Base-by-base conservation (phyloP, 2,113 vertebrate genomes). In the Scytalopus superciliaris region DNA sequence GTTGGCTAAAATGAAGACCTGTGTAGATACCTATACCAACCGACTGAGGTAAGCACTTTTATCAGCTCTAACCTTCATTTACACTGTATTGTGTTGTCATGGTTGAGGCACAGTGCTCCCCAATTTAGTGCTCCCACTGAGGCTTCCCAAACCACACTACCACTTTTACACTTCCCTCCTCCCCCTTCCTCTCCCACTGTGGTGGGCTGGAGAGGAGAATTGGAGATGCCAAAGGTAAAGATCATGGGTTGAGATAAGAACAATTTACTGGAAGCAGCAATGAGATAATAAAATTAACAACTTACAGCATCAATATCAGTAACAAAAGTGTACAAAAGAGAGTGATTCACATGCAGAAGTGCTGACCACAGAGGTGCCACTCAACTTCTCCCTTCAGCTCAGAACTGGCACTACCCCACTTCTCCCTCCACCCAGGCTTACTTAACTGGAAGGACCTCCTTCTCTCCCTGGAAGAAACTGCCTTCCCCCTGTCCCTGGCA, bases 1-100 rank as follows among this genome's bases (percentile, higher is more conserved):
- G 87, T 92, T 99, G 96, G 99, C 99, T 93, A 99, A 99, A 98
- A 99, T 99, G 99, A 99, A 99, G 98, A 99, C 99, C 16, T 99
- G 99, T 70, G 99, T 99, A 37, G 99, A 99, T 96, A 99, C 99
- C 13, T 99, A 99, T 64, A 99, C 99, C 93, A 99, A 99, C 96
- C 98, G 99, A 62, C 98, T 99, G 97, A 99, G 99, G 99, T 92
- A 79, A 89, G 31, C 35, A 8, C 30, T 49, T 84, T 39, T 9
- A 10, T 76, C 72, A n/a, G 64, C 76, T 44, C 84, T 92, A n/a
- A 13, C 45, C 72, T 79, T 80, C 23, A 16, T 85, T 66, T 78
- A 15, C 85, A 40, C 77, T 63, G 28, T 74, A 2, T 59, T 80
- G 81, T 79, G 47, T 45, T 50, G 5, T 19, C 37, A n/a, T 70